phyloP scores from a whole-genome alignment of 92 coral and sea anemone genomes.

The Galaxea fascicularis region DNA sequence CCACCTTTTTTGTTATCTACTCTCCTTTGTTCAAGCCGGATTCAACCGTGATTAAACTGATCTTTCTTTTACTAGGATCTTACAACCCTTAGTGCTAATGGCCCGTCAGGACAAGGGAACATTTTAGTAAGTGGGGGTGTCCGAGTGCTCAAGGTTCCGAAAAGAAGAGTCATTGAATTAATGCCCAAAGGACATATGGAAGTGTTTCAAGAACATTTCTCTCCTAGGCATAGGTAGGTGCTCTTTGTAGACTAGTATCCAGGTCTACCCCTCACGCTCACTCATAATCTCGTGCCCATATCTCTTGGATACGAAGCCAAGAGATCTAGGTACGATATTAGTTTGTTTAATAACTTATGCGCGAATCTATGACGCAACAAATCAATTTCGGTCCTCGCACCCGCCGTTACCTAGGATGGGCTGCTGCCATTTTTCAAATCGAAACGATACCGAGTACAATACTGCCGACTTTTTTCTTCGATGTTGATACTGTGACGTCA shows the following conservation, averaged over 20 bases:
- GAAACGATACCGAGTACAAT: too few relatives aligned
- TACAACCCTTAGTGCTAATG: constrained; percentile 35
- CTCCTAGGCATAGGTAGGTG: constrained; percentile 69
- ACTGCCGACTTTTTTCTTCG: too few relatives aligned
- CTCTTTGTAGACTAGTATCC: not conserved
- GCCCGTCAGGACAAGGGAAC: constrained; percentile 49
- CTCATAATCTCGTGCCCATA: not conserved
- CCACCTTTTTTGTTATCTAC: too few relatives aligned
- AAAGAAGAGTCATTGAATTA: constrained; percentile 69
- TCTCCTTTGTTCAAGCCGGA: too few relatives aligned
- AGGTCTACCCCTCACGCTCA: not conserved
- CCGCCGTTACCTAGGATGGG: too few relatives aligned
- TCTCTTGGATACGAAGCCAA: not conserved
- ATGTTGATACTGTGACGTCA: too few relatives aligned
- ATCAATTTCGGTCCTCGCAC: too few relatives aligned
- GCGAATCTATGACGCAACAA: too few relatives aligned
- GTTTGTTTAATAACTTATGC: too few relatives aligned
- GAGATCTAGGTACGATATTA: too few relatives aligned
- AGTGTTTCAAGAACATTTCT: constrained; percentile 54
- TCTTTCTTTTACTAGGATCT: constrained; percentile 56
- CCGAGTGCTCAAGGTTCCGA: constrained; percentile 80
- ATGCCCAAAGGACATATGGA: constrained; percentile 69
- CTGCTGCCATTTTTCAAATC: too few relatives aligned
- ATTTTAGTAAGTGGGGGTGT: constrained; percentile 89
- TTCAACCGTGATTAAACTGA: not conserved